Percentiles rank a stretch among this genome's conserved stretches.
Conservation (phyloP, 2,888 invertebrate genomes). For the Micoletzkya japonica region DNA sequence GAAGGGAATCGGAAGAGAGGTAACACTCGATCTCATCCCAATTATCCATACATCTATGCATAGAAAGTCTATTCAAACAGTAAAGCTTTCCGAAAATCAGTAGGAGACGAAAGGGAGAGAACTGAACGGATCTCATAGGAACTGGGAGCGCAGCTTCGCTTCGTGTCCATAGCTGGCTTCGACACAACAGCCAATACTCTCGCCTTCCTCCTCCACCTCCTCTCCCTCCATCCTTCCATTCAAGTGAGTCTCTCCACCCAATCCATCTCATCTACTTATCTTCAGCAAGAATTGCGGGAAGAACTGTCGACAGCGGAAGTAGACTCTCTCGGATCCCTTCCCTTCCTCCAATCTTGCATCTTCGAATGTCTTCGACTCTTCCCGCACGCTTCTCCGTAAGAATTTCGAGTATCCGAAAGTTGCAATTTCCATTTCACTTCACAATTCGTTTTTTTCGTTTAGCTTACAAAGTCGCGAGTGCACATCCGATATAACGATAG, state of each 20-base stretch:
- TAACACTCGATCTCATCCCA: too few species aligned
- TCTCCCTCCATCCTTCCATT: slow-evolving; percentile 40
- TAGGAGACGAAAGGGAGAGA: background rate
- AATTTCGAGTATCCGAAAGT: background rate
- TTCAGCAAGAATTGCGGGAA: too few species aligned
- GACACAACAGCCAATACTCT: slow-evolving; percentile 54
- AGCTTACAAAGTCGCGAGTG: slow-evolving; percentile 48
- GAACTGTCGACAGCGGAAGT: too few species aligned
- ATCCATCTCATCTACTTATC: background rate
- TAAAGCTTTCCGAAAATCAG: background rate
- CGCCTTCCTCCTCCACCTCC: slow-evolving; percentile 40
- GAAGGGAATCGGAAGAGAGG: slow-evolving; percentile 8
- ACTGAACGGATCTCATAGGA: slow-evolving; percentile 34
- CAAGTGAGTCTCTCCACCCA: slow-evolving; percentile 28
- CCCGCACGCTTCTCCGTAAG: slow-evolving; percentile 54
- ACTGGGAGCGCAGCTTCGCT: slow-evolving; percentile 47
- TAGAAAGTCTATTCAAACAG: background rate
- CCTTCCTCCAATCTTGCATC: slow-evolving; percentile 42
- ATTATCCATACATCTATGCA: background rate
- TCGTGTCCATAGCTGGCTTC: slow-evolving; percentile 54
- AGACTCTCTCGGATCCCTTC: slow-evolving; percentile 32
- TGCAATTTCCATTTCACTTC: background rate
- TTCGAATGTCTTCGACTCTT: slow-evolving; percentile 47
- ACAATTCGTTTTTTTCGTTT: background rate
- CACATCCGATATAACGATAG: slow-evolving; percentile 35